Evolutionary conservation across 2,113 vertebrate genomes (phyloP).

Genomic region (Origma solitaria): DNA sequence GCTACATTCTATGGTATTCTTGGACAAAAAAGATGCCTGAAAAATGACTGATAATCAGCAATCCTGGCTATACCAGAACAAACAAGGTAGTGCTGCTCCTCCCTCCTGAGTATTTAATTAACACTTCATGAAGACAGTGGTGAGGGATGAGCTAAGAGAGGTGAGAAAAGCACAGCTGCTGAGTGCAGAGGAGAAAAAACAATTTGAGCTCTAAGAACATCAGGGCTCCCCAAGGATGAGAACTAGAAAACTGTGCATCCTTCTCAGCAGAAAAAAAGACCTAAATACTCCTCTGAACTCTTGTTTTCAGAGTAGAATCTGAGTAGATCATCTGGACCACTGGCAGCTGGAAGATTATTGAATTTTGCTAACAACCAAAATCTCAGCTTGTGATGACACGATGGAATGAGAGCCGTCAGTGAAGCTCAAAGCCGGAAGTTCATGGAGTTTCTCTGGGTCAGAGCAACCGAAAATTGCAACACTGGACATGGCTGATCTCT

Average conservation of each 20-base stretch:
- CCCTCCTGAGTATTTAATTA: not conserved
- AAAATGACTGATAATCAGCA: not conserved
- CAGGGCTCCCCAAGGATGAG: not conserved
- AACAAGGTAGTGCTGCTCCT: not conserved
- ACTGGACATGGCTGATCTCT: not conserved
- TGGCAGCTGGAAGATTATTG: not conserved
- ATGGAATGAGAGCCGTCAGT: not conserved
- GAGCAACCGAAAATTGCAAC: not conserved
- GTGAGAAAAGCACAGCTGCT: not conserved
- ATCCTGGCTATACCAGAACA: not conserved
- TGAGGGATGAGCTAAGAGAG: not conserved
- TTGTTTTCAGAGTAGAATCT: not conserved
- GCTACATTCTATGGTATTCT: not conserved
- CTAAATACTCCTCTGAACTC: not conserved
- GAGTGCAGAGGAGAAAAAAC: not conserved
- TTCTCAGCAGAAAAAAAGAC: not conserved
- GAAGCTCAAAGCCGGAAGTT: not conserved
- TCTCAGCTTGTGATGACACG: fast-evolving
- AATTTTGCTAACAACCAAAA: not conserved
- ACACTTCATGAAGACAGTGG: not conserved
- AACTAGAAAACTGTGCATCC: not conserved
- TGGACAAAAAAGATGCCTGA: not conserved
- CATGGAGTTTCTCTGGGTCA: not conserved
- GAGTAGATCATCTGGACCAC: not conserved
- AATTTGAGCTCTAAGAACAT: not conserved